phyloP scores from a whole-genome alignment of 2,113 vertebrate species.

The Sturnira hondurensis region DNA sequence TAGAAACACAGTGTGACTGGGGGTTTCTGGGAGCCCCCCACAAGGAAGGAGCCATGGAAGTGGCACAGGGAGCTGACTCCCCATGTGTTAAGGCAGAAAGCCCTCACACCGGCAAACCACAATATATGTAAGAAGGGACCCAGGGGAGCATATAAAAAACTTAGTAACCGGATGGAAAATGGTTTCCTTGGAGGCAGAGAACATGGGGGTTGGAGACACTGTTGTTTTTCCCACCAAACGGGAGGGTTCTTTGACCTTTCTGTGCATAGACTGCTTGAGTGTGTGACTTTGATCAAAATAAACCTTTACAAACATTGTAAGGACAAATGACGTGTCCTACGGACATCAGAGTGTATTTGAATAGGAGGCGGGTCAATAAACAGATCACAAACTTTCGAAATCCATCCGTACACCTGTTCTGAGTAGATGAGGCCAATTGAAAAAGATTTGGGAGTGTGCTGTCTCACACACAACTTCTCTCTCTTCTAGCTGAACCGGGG shows the following conservation, averaged over 20 bases:
- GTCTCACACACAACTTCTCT: background rate
- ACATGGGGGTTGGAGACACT: rapidly evolving
- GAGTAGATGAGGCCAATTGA: background rate
- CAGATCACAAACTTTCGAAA: background rate
- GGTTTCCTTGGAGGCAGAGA: background rate
- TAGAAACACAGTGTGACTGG: too few species aligned
- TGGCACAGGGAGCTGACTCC: too few species aligned
- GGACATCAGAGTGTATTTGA: background rate
- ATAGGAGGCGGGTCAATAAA: background rate
- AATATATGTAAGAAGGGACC: background rate
- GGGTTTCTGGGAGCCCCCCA: rapidly evolving
- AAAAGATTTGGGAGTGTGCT: background rate
- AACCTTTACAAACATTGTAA: background rate
- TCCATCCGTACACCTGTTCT: background rate
- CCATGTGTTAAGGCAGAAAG: background rate
- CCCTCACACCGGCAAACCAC: background rate
- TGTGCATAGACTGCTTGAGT: rapidly evolving
- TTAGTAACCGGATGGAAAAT: too few species aligned
- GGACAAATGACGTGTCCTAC: background rate
- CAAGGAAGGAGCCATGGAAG: background rate
- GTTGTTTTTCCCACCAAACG: background rate
- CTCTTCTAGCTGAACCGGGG: background rate
- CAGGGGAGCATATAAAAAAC: background rate
- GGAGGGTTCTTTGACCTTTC: background rate
- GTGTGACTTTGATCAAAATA: background rate